phyloP scores from a whole-genome alignment of 2,888 invertebrate genomes.

The Agonopterix subpropinquella region DNA sequence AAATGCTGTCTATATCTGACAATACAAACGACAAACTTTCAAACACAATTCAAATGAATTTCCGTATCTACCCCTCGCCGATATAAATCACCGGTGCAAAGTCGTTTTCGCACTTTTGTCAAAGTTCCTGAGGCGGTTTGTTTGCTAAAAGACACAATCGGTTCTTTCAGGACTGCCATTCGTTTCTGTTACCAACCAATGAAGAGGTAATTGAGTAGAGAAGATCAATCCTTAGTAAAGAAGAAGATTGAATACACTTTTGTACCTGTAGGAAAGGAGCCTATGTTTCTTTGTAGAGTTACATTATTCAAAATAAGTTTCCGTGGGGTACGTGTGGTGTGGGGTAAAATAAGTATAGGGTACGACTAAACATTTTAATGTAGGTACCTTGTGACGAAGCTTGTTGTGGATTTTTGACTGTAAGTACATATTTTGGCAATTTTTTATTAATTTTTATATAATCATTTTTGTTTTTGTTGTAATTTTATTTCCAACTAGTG shows the following conservation, averaged over 20 bases:
- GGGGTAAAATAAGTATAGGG: too few relatives aligned
- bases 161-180: conserved; percentile 37
- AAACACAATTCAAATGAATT: conserved; percentile 29
- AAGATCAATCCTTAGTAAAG: conserved; percentile 20
- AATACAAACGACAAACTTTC: neutral
- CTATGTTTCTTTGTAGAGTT: too few relatives aligned
- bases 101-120: conserved; percentile 31
- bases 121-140: conserved; percentile 41
- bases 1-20: conserved; percentile 1
- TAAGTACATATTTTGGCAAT: too few relatives aligned
- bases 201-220: conserved; percentile 32
- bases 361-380: too few relatives aligned
- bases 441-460: too few relatives aligned
- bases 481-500: too few relatives aligned
- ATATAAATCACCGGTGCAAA: conserved; percentile 42
- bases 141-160: conserved; percentile 41
- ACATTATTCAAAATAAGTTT: too few relatives aligned
- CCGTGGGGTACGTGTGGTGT: too few relatives aligned
- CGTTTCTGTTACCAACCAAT: conserved; percentile 40
- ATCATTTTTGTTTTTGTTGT: too few relatives aligned
- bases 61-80: conserved; percentile 41
- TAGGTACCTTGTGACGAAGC: too few relatives aligned
- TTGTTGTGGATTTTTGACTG: too few relatives aligned
- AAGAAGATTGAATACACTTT: conserved; percentile 18
- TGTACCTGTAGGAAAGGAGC: too few relatives aligned